These are phyloP conservation scores for Xyrauchen texanus DNA, from an alignment of 2,113 vertebrate species.

Conservation along the genomic window DNA sequence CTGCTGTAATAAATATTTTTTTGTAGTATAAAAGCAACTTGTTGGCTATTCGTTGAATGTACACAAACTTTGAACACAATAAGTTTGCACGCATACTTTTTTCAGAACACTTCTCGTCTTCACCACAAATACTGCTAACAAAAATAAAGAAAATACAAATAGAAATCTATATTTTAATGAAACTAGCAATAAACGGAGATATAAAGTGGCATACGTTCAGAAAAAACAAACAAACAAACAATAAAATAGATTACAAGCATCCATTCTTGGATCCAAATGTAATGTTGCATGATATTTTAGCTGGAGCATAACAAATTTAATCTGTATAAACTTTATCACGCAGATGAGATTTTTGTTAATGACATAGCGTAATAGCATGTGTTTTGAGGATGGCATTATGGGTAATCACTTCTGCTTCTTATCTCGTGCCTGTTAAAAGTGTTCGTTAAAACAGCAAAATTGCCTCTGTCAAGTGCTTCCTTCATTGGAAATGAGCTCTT, in stretches of 20 bases:
- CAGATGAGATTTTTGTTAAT: constrained; percentile 30
- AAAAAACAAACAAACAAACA: not conserved
- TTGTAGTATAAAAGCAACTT: too few species aligned
- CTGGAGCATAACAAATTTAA: not conserved
- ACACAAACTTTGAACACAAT: too few species aligned
- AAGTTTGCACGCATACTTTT: too few species aligned
- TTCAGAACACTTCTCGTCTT: too few species aligned
- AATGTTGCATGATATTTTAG: not conserved
- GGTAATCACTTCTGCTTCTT: constrained; percentile 45
- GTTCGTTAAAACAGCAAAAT: constrained; percentile 58
- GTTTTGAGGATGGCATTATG: constrained; percentile 27
- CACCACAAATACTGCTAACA: too few species aligned
- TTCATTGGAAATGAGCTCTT: constrained; percentile 54
- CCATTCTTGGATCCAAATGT: not conserved
- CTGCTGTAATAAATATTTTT: too few species aligned
- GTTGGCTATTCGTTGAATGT: too few species aligned
- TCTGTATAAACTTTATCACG: not conserved
- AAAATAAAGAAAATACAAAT: not conserved
- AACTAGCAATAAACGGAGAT: not conserved
- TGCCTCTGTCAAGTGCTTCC: constrained; percentile 53
- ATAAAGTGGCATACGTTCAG: not conserved
- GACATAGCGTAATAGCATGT: constrained; percentile 5
- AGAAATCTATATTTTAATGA: not conserved
- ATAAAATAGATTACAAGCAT: not conserved
- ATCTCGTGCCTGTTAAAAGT: constrained; percentile 46